phyloP scores from a whole-genome alignment of 2,888 invertebrate species.

The Andrena praecox region DNA sequence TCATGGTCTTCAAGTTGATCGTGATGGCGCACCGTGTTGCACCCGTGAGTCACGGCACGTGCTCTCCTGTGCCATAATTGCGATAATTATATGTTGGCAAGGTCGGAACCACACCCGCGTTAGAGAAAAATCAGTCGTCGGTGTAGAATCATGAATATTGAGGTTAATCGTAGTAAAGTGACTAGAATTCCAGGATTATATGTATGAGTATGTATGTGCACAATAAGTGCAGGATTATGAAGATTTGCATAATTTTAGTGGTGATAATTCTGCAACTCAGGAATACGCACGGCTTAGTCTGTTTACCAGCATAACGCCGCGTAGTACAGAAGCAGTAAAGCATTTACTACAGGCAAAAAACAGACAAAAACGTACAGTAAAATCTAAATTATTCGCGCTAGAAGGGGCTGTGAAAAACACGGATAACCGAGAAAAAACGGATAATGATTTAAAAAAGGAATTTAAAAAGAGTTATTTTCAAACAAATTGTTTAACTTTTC shows the following conservation, averaged over 20 bases:
- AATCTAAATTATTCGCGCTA: no score
- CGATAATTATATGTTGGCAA: slow-evolving; percentile 77
- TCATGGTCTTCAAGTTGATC: slow-evolving; percentile 40
- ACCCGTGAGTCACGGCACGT: slow-evolving; percentile 59
- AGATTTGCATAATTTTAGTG: background rate
- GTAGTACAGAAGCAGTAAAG: background rate
- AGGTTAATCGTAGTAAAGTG: slow-evolving; percentile 52
- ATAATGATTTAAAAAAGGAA: no score
- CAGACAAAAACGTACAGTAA: no score
- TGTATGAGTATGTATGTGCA: background rate
- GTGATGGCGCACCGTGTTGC: slow-evolving; percentile 1
- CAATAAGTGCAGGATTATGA: background rate
- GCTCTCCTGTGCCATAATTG: slow-evolving; percentile 63
- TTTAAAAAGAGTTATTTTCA: no score
- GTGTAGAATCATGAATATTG: slow-evolving; percentile 45
- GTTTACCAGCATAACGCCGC: background rate
- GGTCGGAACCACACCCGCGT: slow-evolving; percentile 76
- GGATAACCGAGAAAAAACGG: no score
- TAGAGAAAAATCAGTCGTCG: slow-evolving; percentile 39
- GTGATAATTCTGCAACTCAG: background rate
- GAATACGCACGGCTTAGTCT: background rate
- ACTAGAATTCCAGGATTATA: slow-evolving; percentile 29
- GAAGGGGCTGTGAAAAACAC: no score
- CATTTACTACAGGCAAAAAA: no score
- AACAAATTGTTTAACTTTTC: no score